Percentiles rank a stretch among this genome's conserved stretches.
These are phyloP conservation scores for Equus przewalskii DNA, from an alignment of 2,113 vertebrate species.

Conservation along the genomic window DNA sequence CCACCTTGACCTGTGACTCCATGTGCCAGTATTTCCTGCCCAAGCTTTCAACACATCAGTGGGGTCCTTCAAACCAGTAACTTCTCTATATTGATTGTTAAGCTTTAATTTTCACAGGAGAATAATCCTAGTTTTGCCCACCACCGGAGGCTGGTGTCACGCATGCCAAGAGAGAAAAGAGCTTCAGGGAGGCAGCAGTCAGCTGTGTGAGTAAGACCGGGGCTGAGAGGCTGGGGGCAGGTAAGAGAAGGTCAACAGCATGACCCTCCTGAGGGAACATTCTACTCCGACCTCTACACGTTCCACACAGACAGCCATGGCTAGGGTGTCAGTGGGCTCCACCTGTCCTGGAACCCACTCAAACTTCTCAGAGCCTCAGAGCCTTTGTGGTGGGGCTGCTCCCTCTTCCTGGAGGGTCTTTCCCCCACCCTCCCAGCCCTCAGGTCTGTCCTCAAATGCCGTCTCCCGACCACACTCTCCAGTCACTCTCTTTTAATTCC, in stretches of 20 bases:
- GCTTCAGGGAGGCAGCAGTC: not conserved
- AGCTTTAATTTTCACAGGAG: not conserved
- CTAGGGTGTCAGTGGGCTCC: not conserved
- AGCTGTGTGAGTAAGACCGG: not conserved
- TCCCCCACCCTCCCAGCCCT: accelerated
- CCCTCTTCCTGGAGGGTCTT: not conserved
- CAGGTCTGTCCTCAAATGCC: not conserved
- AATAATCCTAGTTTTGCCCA: not conserved
- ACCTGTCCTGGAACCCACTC: not conserved
- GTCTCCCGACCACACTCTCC: not conserved
- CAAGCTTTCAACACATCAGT: not conserved
- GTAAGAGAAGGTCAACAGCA: not conserved
- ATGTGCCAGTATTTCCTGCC: not conserved
- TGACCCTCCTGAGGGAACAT: not conserved
- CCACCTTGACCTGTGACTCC: not conserved
- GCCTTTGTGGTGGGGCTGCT: not conserved
- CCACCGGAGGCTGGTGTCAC: not conserved
- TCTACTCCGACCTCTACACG: not conserved
- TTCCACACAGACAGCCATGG: not conserved
- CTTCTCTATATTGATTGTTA: not conserved
- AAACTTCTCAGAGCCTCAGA: not conserved
- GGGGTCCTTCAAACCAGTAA: not conserved
- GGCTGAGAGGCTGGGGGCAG: no score
- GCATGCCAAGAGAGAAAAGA: not conserved
- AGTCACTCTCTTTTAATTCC: not conserved